Percentiles rank a stretch among this genome's conserved stretches.
Conservation (phyloP, 37 sponge, comb jelly and placozoan species). For the Crambe crambe region DNA sequence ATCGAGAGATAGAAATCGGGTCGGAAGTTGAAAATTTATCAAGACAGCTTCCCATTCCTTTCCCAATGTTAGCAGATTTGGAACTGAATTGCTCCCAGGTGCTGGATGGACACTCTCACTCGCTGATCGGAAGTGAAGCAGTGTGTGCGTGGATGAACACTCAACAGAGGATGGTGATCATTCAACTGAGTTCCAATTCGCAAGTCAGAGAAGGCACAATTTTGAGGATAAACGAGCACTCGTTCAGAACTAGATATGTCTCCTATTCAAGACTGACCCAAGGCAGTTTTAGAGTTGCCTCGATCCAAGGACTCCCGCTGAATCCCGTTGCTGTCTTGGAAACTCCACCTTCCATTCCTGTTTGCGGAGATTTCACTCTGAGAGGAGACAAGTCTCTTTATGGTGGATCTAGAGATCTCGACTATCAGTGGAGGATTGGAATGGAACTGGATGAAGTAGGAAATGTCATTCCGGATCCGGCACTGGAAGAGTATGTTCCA, state of each 20-base stretch:
- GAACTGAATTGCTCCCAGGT: slow-evolving; percentile 28
- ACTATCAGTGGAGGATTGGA: slow-evolving; percentile 48
- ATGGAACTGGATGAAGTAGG: background rate
- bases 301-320: too few species aligned
- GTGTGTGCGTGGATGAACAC: slow-evolving; percentile 68
- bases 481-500: slow-evolving; percentile 17
- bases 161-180: slow-evolving; percentile 48
- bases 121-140: slow-evolving; percentile 27
- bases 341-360: slow-evolving; percentile 29
- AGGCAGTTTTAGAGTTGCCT: slow-evolving; percentile 10
- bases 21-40: slow-evolving; percentile 18
- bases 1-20: slow-evolving; percentile 79
- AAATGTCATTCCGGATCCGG: slow-evolving; percentile 10
- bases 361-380: slow-evolving; percentile 40
- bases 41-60: background rate
- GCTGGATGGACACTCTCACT: slow-evolving; percentile 24
- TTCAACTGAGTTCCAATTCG: slow-evolving; percentile 18
- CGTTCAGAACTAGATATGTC: slow-evolving; percentile 44
- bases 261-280: slow-evolving; percentile 31
- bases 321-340: slow-evolving; percentile 30
- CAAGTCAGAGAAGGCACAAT: background rate
- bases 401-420: slow-evolving; percentile 37
- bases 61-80: background rate
- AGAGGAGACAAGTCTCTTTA: slow-evolving; percentile 38
- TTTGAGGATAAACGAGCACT: slow-evolving; percentile 2